Evolutionary conservation across 2,888 invertebrate species (phyloP), one percentile per base, ranked within the genome.

Genomic region (Graphium colonna): DNA sequence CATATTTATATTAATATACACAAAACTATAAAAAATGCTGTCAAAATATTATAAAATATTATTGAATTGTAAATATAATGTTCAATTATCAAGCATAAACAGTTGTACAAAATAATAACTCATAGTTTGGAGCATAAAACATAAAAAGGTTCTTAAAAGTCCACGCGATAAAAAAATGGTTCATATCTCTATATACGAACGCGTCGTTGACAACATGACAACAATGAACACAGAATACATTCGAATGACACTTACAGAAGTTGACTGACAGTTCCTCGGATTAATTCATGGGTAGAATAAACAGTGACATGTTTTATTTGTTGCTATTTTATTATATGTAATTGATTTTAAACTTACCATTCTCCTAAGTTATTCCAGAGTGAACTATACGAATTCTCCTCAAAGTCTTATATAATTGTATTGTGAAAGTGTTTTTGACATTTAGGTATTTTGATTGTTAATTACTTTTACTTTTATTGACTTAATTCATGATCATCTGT

Each of bases 391-490:
- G 44, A 60, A 17, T 47, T 33, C 48, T 53, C 49, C 39, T 58
- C 53, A 57, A 59, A 60, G 61, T 58, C 61, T 65, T 66, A 66
- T 62, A 63, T 65, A 68, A 66, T 60, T 61, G 45, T 52, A 52
- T 61, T 62, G 60, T 61, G 61, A 65, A 64, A 63, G 61, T 67
- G 60, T 64, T 66, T 69, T 67, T 73, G 76, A 76, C 73, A 62
- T 69, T 68, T 71, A 69, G 68, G 78, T 79, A 75, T 70, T 74
- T 76, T 71, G 72, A 64, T 66, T 69, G 71, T 69, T 68, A 68
- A 71, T 67, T 69, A 79, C 77, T 79, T 79, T 82, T 79, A 75
- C 79, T 77, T 71, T 71, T 74, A 55, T 61, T 52, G 51, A 36
- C 47, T 54, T 55, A 57, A 58, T 56, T 55, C 41, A 36, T 41